Base-by-base conservation (phyloP, 2,888 invertebrate genomes). In the Dromius quadrimaculatus region DNA sequence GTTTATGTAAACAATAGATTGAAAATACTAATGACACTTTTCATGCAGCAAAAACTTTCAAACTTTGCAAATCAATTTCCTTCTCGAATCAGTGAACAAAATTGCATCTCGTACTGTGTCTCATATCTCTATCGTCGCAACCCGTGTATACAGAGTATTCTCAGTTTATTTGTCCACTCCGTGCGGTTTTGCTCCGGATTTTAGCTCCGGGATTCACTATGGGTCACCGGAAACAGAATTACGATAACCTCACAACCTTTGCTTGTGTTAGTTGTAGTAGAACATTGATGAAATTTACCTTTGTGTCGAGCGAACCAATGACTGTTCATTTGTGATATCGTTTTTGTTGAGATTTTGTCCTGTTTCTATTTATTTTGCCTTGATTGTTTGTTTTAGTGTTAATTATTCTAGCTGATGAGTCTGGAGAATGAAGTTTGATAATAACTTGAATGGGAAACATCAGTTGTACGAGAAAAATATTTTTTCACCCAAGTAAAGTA, bases 201-300 rank as follows among this genome's bases (percentile, higher is more conserved):
- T 11, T n/a, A 36, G 36, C 11, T n/a, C 22, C 6, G 22, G 8
- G 22, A 4, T 34, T 62, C 17, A 5, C 19, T 6, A 13, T n/a
- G 36, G 36, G 38, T 13, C 62, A 62, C 62, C 38, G 62, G 62
- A 62, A 62, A 62, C 62, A 41, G 41, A 62, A 62, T 62, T 62
- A 62, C 62, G 41, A 41, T 62, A 38, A 62, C 38, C 62, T 13
- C 22, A 1, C 50, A 34, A 9, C n/a, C 19, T 15, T 5, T 61
- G 15, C 61, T 11, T 4, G 23, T 59, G 36, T 13, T 57, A 50
- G 17, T 32, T 57, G 57, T 34, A 32, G 17, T 57, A 17, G 59
- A 34, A 59, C 59, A 59, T 59, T 59, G 59, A 59, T 59, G 59
- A 59, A 59, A 59, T 59, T 59, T 59, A 59, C 59, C 59, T 59